phyloP scores from a whole-genome alignment of 2,797 vertebrate genomes.

The Craterocephalus amniculus region DNA sequence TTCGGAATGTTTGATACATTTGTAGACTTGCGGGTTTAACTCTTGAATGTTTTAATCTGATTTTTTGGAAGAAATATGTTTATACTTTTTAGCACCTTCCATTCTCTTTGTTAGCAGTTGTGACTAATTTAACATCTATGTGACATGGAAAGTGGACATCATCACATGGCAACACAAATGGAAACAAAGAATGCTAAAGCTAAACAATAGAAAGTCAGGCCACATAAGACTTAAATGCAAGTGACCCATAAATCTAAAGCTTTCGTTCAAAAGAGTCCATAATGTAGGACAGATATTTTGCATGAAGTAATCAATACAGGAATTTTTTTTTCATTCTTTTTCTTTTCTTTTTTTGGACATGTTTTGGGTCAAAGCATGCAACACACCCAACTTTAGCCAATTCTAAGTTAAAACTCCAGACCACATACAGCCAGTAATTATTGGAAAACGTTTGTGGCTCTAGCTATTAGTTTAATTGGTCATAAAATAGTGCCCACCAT shows the following conservation, averaged over 20 bases:
- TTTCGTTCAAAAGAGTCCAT: background rate
- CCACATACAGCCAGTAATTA: background rate
- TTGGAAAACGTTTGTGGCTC: background rate
- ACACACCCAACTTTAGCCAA: background rate
- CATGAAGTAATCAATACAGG: background rate
- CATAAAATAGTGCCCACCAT: background rate
- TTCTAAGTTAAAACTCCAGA: constrained; percentile 12
- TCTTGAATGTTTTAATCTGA: background rate
- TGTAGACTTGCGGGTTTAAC: background rate
- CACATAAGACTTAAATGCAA: background rate
- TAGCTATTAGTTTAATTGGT: constrained; percentile 5
- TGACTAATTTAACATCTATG: background rate
- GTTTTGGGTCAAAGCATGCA: background rate
- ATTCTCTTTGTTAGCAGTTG: background rate
- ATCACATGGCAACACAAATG: background rate
- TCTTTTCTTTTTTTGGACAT: background rate
- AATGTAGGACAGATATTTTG: background rate
- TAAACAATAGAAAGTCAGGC: background rate
- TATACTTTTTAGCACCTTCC: background rate
- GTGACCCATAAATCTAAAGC: background rate
- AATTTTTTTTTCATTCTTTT: background rate
- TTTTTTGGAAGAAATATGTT: background rate
- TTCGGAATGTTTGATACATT: background rate
- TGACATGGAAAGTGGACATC: background rate
- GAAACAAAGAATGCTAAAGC: background rate